phyloP scores from a whole-genome alignment of 1,140 invertebrate genomes.

The Hylaeus anthracinus region DNA sequence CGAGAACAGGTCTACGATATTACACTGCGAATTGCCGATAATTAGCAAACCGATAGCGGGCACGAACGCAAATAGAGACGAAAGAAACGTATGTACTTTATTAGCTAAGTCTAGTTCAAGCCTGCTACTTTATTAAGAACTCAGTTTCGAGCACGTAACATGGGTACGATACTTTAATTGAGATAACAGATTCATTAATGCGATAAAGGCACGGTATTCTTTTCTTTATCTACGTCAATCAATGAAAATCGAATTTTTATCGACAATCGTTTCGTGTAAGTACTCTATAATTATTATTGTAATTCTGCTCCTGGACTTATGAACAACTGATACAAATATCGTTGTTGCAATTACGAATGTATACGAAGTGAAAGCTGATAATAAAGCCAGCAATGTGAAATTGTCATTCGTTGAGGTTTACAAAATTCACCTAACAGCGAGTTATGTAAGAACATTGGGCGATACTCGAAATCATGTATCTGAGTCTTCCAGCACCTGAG shows the following conservation, averaged over 20 bases:
- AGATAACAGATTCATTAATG: background rate
- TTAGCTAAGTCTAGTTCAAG: slow-evolving; percentile 28
- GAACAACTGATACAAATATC: too few relatives aligned
- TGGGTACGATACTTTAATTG: too few relatives aligned
- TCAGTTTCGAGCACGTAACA: background rate
- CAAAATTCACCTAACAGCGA: too few relatives aligned
- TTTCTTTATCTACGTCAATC: too few relatives aligned
- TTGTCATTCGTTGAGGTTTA: too few relatives aligned
- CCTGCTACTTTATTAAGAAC: slow-evolving; percentile 1
- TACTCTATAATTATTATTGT: background rate
- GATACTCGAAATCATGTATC: too few relatives aligned
- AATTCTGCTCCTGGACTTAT: background rate
- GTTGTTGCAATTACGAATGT: too few relatives aligned
- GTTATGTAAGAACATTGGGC: too few relatives aligned
- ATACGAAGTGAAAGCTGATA: too few relatives aligned
- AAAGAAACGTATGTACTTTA: slow-evolving; percentile 24
- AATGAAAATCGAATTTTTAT: background rate
- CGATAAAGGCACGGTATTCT: background rate
- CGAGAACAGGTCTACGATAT: slow-evolving; percentile 19
- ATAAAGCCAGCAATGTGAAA: too few relatives aligned
- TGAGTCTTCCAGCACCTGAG: too few relatives aligned
- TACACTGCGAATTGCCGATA: slow-evolving; percentile 39
- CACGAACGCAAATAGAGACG: background rate
- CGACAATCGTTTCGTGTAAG: background rate
- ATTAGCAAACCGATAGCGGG: slow-evolving; percentile 41